phyloP scores from a whole-genome alignment of 2,797 vertebrate species.

The Lutjanus campechanus region DNA sequence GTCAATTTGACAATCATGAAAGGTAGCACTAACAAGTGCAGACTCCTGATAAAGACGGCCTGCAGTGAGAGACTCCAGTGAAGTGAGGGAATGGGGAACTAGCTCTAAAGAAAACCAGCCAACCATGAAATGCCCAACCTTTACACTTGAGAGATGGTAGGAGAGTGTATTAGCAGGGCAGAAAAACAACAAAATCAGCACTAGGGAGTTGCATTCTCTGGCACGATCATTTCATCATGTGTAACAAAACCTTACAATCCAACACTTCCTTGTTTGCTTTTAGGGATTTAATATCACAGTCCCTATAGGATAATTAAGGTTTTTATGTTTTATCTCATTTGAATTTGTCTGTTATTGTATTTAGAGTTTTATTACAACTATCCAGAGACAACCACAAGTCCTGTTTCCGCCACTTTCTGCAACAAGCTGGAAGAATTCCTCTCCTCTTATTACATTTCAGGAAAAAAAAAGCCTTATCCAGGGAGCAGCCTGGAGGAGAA shows the following conservation, averaged over 20 bases:
- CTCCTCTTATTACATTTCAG: slow-evolving; percentile 61
- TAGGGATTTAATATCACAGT: slow-evolving; percentile 31
- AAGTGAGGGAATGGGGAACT: slow-evolving; percentile 66
- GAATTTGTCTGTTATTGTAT: slow-evolving; percentile 49
- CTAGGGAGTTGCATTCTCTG: slow-evolving; percentile 61
- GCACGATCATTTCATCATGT: slow-evolving; percentile 68
- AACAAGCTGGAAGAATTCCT: slow-evolving; percentile 46
- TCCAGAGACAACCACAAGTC: slow-evolving; percentile 40
- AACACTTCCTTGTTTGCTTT: slow-evolving; percentile 55
- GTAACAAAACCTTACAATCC: slow-evolving; percentile 48
- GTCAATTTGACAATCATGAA: slow-evolving; percentile 85
- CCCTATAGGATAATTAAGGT: slow-evolving; percentile 52
- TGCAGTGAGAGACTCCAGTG: slow-evolving; percentile 69
- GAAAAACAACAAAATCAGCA: slow-evolving; percentile 45
- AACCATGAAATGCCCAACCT: slow-evolving; percentile 80
- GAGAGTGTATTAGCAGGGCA: slow-evolving; percentile 59
- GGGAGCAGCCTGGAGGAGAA: slow-evolving; percentile 67
- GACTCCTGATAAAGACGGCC: slow-evolving; percentile 78
- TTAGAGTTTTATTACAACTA: slow-evolving; percentile 45
- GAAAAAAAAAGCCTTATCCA: slow-evolving; percentile 49
- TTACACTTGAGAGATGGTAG: slow-evolving; percentile 69
- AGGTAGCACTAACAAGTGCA: slow-evolving; percentile 78
- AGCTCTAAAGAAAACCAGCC: slow-evolving; percentile 76
- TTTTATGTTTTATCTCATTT: slow-evolving; percentile 53
- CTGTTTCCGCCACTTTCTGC: slow-evolving; percentile 23